Conservation (phyloP, 2,113 vertebrate genomes). For the Neogale vison region DNA sequence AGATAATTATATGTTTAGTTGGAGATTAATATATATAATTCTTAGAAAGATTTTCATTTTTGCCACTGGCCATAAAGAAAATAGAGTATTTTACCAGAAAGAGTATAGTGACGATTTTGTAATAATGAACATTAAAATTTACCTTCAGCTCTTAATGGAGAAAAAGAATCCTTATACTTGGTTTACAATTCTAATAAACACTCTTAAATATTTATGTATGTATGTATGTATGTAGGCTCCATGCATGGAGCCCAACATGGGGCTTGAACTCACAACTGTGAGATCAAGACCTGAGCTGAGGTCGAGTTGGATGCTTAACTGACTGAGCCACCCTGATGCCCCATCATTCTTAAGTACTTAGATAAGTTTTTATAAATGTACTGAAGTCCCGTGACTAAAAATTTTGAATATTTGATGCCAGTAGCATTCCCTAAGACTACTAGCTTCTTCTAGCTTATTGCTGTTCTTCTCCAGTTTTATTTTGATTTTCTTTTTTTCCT, state of each 20-base stretch:
- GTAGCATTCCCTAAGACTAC: neutral
- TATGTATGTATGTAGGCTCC: neutral
- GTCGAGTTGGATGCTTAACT: neutral
- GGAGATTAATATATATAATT: neutral
- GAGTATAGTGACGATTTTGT: neutral
- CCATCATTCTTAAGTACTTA: neutral
- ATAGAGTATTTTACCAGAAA: neutral
- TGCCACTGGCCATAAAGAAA: constrained; percentile 37
- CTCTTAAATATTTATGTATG: neutral
- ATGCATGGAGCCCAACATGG: neutral
- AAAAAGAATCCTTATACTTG: neutral
- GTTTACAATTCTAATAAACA: neutral
- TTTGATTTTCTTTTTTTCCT: neutral
- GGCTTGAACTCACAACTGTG: neutral
- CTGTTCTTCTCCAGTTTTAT: neutral
- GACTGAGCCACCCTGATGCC: neutral
- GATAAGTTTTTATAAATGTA: neutral
- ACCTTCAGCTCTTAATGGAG: constrained; percentile 44
- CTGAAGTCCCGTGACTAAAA: neutral
- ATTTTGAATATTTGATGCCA: neutral
- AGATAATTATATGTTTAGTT: neutral
- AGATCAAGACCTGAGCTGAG: neutral
- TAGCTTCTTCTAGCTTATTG: neutral
- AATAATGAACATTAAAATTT: constrained; percentile 16
- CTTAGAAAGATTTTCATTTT: constrained; percentile 48